Conservation (phyloP, 1,140 invertebrate species). For the Zophobas morio region DNA sequence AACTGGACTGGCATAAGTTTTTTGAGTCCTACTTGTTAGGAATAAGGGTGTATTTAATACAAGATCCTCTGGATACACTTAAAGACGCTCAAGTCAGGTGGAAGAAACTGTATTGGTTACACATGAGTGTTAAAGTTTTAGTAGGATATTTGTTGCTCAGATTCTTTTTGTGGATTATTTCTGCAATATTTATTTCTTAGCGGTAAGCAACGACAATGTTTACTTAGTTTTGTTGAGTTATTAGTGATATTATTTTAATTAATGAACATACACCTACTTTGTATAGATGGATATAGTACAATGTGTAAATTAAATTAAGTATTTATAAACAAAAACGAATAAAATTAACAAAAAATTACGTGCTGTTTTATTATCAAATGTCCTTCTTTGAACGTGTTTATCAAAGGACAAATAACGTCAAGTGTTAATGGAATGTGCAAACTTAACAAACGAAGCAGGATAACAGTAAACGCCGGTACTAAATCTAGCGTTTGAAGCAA, state of each 20-base stretch:
- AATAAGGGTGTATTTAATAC: slow-evolving; percentile 78
- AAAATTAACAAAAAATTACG: no score
- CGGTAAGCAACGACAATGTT: background rate
- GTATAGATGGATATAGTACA: no score
- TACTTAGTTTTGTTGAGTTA: background rate
- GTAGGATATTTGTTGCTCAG: slow-evolving; percentile 56
- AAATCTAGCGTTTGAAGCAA: no score
- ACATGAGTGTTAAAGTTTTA: slow-evolving; percentile 68
- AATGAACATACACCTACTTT: no score
- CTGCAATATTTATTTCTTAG: slow-evolving; percentile 15
- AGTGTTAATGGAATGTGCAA: no score
- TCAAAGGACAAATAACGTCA: no score
- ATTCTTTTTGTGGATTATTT: slow-evolving; percentile 46
- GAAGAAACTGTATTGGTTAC: slow-evolving; percentile 71
- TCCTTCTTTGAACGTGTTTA: no score
- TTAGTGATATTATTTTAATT: slow-evolving; percentile 14
- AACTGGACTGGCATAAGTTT: slow-evolving; percentile 80
- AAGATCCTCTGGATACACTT: slow-evolving; percentile 79
- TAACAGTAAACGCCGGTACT: no score
- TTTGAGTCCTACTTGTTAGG: slow-evolving; percentile 77
- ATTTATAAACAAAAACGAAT: no score
- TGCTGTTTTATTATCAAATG: no score
- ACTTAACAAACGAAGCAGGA: no score
- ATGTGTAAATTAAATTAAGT: no score
- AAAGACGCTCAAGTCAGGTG: slow-evolving; percentile 72